Percentiles rank a stretch among this genome's conserved stretches.
These are phyloP conservation scores for Perithous albicinctus DNA, from an alignment of 2,888 invertebrate species.

Conservation along the genomic window DNA sequence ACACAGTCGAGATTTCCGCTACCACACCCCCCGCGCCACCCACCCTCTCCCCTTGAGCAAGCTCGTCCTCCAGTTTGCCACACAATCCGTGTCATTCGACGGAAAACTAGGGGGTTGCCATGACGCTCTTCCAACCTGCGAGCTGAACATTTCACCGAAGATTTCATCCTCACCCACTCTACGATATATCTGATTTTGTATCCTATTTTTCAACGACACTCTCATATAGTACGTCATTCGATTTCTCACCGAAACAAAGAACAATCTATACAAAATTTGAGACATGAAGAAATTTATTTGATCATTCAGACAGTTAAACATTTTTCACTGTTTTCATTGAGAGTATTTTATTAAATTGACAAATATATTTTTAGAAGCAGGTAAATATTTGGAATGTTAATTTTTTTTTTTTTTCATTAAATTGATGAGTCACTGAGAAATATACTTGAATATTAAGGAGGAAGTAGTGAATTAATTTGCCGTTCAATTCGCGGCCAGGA, in stretches of 20 bases:
- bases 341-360: too few relatives aligned
- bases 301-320: too few relatives aligned
- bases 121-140: slow-evolving; percentile 44
- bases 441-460: too few relatives aligned
- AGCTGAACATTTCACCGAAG: not conserved
- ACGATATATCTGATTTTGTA: not conserved
- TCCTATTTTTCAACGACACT: slow-evolving; percentile 5
- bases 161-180: not conserved
- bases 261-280: not conserved
- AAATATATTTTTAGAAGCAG: too few relatives aligned
- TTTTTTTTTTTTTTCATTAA: too few relatives aligned
- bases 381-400: too few relatives aligned
- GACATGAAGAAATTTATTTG: too few relatives aligned
- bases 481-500: slow-evolving; percentile 20
- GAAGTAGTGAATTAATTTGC: not conserved
- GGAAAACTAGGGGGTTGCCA: slow-evolving; percentile 60
- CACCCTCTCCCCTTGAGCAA: too few relatives aligned
- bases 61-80: slow-evolving; percentile 4
- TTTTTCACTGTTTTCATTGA: too few relatives aligned
- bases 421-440: too few relatives aligned
- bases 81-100: slow-evolving; percentile 19
- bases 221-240: not conserved
- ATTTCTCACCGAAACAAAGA: slow-evolving; percentile 1
- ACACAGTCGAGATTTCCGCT: slow-evolving; percentile 10
- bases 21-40: not conserved